Evolutionary conservation across 1,140 invertebrate genomes (phyloP), one percentile per base, ranked within the genome.

Genomic region (Pissodes strobi): DNA sequence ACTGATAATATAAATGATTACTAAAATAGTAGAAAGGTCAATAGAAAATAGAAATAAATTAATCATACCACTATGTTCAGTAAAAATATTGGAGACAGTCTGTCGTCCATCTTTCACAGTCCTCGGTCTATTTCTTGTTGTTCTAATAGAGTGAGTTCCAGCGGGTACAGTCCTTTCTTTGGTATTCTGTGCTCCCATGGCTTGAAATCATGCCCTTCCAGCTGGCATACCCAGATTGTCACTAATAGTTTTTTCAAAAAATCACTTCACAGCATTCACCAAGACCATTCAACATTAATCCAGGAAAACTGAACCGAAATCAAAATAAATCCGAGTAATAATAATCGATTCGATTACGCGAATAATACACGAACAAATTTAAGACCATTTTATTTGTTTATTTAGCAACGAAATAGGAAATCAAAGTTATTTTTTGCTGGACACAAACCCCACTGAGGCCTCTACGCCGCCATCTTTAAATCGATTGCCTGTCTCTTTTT

Each of bases 111-210:
- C 90, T 82, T 91, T 91, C 58, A 86, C 83, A 74, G 83, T 84
- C 74, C 85, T 84, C 56, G 87, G 86, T 79, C 88, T 87, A 77
- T 84, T 86, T 76, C 87, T 83, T 34, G 85, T 81, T 69, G 86
- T 84, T 78, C 88, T 83, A 69, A 85, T 85, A 69, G 86, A 85
- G 74, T 80, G 73, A 82, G 81, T 77, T 25, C 38, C 87, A 75
- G 82, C 82, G 71, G 84, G 81, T 70, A 83, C 82, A 63, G 85
- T 83, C 79, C 88, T 85, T 79, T 93, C 91, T 81, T 94, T 93
- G 74, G 89, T 91, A 84, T 91, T 91, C 84, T 93, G 91, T 76
- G 90, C 91, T 79, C 92, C 92, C 91, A 93, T 93, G 69, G 55
- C 66, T 71, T 71, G 72, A 68, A 73, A 71, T 61, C 71, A 76